Percentiles rank a stretch among this genome's conserved stretches.
phyloP scores from a whole-genome alignment of 2,888 invertebrate genomes.

The Eilema griseolum region DNA sequence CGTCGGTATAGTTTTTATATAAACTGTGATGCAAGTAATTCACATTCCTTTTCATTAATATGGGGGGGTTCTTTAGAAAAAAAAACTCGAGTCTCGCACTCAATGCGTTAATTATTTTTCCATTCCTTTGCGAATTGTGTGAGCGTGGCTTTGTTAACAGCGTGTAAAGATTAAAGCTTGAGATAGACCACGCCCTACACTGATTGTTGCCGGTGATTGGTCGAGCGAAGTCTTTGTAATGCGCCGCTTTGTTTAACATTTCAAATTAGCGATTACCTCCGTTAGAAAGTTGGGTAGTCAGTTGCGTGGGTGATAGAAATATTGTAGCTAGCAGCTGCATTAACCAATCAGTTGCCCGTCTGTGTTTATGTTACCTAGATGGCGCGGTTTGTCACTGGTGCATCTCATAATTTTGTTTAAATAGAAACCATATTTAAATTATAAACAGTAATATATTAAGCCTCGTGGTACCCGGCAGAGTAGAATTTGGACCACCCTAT shows the following conservation, averaged over 20 bases:
- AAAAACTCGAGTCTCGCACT: slow-evolving; percentile 52
- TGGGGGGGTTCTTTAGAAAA: slow-evolving; percentile 51
- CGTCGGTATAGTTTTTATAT: neutral
- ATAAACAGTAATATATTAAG: neutral
- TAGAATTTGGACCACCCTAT: too few species aligned
- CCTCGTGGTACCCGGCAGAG: too few species aligned
- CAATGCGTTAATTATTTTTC: slow-evolving; percentile 77
- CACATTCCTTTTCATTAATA: slow-evolving; percentile 49
- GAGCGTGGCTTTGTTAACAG: slow-evolving; percentile 72
- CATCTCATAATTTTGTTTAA: slow-evolving; percentile 14
- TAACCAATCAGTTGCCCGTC: slow-evolving; percentile 40
- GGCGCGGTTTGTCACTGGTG: slow-evolving; percentile 27
- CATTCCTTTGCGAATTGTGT: slow-evolving; percentile 73
- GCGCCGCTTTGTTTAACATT: slow-evolving; percentile 75
- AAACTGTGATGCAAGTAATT: slow-evolving; percentile 40
- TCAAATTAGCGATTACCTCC: slow-evolving; percentile 70
- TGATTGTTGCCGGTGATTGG: slow-evolving; percentile 75
- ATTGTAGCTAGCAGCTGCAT: slow-evolving; percentile 30
- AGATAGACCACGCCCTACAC: slow-evolving; percentile 76
- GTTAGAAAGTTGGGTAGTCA: slow-evolving; percentile 44
- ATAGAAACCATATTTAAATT: slow-evolving; percentile 20
- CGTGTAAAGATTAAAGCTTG: slow-evolving; percentile 70
- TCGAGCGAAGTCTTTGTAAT: slow-evolving; percentile 73
- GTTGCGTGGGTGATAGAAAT: slow-evolving; percentile 42
- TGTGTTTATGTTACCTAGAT: slow-evolving; percentile 31